Percentiles rank a stretch among this genome's conserved stretches.
phyloP scores from a whole-genome alignment of 2,797 vertebrate genomes.

The Sylvilagus floridanus region DNA sequence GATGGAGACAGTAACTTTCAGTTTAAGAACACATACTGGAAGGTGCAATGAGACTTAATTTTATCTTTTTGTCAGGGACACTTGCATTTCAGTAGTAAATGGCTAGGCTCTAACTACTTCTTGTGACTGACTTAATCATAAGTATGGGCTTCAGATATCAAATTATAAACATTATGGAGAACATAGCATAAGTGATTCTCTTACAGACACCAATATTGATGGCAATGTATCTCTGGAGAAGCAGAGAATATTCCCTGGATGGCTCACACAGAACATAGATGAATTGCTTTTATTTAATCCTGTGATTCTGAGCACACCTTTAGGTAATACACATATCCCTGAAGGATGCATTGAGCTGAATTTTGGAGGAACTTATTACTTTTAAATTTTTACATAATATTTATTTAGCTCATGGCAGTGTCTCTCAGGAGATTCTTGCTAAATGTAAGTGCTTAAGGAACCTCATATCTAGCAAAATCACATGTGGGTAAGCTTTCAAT shows the following conservation, averaged over 20 bases:
- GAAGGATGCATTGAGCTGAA: constrained; percentile 27
- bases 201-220: constrained; percentile 3
- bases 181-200: background rate
- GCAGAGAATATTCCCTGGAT: background rate
- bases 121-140: background rate
- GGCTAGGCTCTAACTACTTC: background rate
- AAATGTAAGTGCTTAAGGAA: constrained; percentile 85
- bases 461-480: constrained; percentile 79
- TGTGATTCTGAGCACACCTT: background rate
- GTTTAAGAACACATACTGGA: background rate
- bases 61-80: constrained; percentile 3
- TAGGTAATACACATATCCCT: background rate
- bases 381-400: constrained; percentile 80
- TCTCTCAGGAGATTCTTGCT: constrained; percentile 82
- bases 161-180: background rate
- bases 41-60: background rate
- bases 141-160: background rate
- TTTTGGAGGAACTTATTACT: constrained; percentile 65
- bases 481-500: constrained; percentile 80
- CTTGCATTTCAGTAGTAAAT: constrained; percentile 38
- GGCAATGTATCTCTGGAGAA: background rate
- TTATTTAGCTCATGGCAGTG: constrained; percentile 84
- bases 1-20: background rate
- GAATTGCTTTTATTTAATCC: background rate
- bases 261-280: background rate